Evolutionary conservation across 2,113 vertebrate genomes (phyloP).

Genomic region (Platysteira castanea): DNA sequence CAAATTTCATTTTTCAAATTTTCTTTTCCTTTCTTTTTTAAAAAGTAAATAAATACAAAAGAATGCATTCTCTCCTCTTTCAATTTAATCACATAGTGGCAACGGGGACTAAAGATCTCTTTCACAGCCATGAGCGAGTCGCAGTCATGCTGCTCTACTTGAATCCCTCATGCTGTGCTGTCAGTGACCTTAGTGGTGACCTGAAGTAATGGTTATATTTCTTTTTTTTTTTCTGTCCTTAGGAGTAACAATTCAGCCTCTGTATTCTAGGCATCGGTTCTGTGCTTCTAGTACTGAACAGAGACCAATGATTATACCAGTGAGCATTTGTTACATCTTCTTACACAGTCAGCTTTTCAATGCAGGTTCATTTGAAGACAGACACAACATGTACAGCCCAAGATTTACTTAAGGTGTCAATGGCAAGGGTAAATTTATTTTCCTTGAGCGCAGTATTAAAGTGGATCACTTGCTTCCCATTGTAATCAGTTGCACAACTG

Average conservation of each 20-base stretch:
- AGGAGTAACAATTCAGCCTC: constrained; percentile 26
- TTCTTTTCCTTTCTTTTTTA: not conserved
- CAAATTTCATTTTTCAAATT: not conserved
- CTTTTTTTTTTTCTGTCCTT: not conserved
- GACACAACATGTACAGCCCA: not conserved
- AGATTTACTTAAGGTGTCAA: not conserved
- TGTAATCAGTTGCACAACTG: not conserved
- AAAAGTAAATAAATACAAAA: not conserved
- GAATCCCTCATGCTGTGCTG: constrained; percentile 22
- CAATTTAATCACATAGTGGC: not conserved
- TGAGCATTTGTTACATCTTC: not conserved
- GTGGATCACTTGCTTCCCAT: not conserved
- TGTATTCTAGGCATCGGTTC: not conserved
- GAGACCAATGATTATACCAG: not conserved
- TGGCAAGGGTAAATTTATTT: not conserved
- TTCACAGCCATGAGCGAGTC: not conserved
- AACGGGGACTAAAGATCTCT: not conserved
- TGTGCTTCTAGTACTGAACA: not conserved
- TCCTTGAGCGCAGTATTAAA: not conserved
- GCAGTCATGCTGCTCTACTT: constrained; percentile 23
- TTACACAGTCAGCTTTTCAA: not conserved
- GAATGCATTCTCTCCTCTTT: not conserved
- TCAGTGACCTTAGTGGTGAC: constrained; percentile 40
- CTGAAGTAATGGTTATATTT: constrained; percentile 32
- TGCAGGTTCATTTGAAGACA: not conserved